These are phyloP conservation scores for Cydia fagiglandana DNA, from an alignment of 1,140 invertebrate genomes.

Conservation along the genomic window DNA sequence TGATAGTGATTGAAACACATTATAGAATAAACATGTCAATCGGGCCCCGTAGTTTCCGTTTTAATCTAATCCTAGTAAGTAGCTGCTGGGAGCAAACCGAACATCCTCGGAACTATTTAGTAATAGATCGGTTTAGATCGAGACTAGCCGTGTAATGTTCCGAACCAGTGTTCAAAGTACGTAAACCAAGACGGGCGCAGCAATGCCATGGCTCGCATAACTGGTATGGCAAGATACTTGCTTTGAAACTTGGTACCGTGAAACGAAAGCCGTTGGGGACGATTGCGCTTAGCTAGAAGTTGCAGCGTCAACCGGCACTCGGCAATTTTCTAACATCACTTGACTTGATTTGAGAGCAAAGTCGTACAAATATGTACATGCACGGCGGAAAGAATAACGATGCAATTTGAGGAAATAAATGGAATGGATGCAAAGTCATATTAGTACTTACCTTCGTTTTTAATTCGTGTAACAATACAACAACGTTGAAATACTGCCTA, in stretches of 20 bases:
- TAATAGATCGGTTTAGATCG: background rate
- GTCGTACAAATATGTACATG: background rate
- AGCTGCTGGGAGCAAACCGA: background rate
- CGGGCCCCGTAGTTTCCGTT: too few species aligned
- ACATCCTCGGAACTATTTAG: background rate
- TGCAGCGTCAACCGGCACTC: constrained; percentile 1
- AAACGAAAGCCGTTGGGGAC: constrained; percentile 11
- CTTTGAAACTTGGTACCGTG: constrained; percentile 20
- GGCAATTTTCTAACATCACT: constrained; percentile 17
- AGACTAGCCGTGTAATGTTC: background rate
- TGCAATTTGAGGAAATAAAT: background rate
- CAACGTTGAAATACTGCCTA: too few species aligned
- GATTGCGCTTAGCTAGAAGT: constrained; percentile 1
- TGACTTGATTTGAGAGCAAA: constrained; percentile 14
- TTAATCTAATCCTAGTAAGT: too few species aligned
- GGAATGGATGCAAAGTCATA: background rate
- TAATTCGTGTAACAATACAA: too few species aligned
- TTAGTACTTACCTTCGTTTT: background rate
- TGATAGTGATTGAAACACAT: too few species aligned
- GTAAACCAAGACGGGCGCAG: background rate
- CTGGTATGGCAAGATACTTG: constrained; percentile 15
- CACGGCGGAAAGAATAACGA: background rate
- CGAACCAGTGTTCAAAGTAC: background rate
- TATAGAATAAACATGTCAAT: too few species aligned
- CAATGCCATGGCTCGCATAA: constrained; percentile 18